Conservation (phyloP, 2,888 invertebrate species). For the Cactoblastis cactorum region DNA sequence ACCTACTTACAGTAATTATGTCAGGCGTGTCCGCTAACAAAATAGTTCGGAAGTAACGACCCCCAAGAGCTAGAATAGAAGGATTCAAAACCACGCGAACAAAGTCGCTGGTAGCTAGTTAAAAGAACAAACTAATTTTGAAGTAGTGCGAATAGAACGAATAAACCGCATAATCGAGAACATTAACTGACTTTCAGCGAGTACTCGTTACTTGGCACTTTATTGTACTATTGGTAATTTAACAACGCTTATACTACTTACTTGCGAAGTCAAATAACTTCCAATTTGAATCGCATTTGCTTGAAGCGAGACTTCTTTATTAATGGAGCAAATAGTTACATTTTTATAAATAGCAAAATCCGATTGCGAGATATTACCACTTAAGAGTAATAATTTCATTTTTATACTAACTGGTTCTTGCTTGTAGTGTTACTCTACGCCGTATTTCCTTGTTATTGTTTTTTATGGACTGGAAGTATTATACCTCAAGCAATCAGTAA, state of each 20-base stretch:
- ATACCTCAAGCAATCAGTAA: too few species aligned
- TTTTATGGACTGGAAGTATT: background rate
- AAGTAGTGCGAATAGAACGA: background rate
- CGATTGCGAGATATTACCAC: slow-evolving; percentile 7
- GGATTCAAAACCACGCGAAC: too few species aligned
- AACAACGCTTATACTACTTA: slow-evolving; percentile 7
- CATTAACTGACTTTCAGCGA: slow-evolving; percentile 10
- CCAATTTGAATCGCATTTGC: slow-evolving; percentile 12
- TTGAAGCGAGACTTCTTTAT: slow-evolving; percentile 11
- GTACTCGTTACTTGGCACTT: slow-evolving; percentile 9
- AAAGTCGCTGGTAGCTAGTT: background rate
- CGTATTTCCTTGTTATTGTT: background rate
- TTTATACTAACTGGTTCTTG: background rate
- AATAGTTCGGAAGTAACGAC: too few species aligned
- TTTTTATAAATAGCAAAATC: slow-evolving; percentile 7
- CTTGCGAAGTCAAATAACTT: slow-evolving; percentile 9
- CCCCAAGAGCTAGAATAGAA: too few species aligned
- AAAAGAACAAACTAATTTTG: background rate
- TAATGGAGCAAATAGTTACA: slow-evolving; percentile 5
- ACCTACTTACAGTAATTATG: too few species aligned
- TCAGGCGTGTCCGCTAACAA: too few species aligned
- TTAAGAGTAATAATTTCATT: background rate
- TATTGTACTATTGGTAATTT: slow-evolving; percentile 10
- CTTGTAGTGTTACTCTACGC: background rate
- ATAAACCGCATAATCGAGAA: slow-evolving; percentile 9